Evolutionary conservation across 2,797 vertebrate genomes (phyloP), one percentile per base, ranked within the genome.

Genomic region (Allobates femoralis): DNA sequence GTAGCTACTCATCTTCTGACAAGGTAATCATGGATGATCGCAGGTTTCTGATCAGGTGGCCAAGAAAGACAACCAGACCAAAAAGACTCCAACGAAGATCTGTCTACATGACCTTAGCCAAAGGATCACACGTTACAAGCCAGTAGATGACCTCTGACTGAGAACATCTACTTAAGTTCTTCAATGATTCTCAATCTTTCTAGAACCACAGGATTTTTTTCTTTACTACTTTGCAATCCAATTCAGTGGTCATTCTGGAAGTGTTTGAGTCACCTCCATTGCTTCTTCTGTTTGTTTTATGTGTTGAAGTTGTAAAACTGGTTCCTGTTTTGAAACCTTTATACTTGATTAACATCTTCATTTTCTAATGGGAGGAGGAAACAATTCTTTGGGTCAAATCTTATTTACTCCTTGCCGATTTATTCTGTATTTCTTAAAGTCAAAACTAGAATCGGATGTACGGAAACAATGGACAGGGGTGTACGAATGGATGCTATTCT

Each of bases 301-400:
- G 14, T 11, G 15, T 11, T 56, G 19, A 82, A 77, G 69, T 77
- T 82, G 85, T 77, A 82, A 41, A 82, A 86, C 79, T 75, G 85
- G 85, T 86, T 86, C 3, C 71, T 75, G 78, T 53, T 75, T 53
- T 53, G 21, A 71, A 85, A 69, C 50, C 28, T 53, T 37, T 71
- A 53, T 18, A 53, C 67, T 71, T 41, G 19, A 21, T 41, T 69
- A 1, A 41, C 21, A 71, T 71, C 34, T 71, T 41, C 69, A 73
- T 26, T 41, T 69, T 69, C 26, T 10, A 21, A 21, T 37, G 19
- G 18, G 19, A 21, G 66, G 32, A 37, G 66, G 66, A 34, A 37
- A 37, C 7, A 0, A 37, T 69, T n/a, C 21, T 46, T 23, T 0
- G 18, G 69, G 37, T 73, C 16, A 32, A 67, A 67, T 34, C 16